These are phyloP conservation scores for Apteryx owenii DNA, from an alignment of 2,113 vertebrate genomes.

Conservation along the genomic window DNA sequence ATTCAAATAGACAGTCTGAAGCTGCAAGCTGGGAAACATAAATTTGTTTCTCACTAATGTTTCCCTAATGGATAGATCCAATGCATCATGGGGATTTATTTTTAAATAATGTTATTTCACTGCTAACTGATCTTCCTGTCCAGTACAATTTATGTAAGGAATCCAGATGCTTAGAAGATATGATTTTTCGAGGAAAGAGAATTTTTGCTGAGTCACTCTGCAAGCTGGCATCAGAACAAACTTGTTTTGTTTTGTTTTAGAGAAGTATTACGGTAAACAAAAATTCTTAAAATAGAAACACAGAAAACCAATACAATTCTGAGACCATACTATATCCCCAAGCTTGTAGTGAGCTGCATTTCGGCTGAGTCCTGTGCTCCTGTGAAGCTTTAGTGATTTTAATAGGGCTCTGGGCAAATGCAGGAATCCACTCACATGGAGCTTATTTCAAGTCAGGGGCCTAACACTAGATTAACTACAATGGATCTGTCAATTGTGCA, in stretches of 20 bases:
- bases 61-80: conserved; percentile 32
- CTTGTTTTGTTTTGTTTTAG: background rate
- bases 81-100: conserved; percentile 21
- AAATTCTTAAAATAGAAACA: background rate
- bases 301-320: background rate
- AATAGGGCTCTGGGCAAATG: background rate
- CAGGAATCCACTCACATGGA: background rate
- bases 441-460: background rate
- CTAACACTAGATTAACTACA: background rate
- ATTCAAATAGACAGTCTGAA: conserved; percentile 58
- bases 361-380: background rate
- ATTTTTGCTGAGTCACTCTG: background rate
- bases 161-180: conserved; percentile 8
- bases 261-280: background rate
- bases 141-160: conserved; percentile 23
- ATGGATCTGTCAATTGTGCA: background rate
- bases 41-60: conserved; percentile 49
- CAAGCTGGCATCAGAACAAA: background rate
- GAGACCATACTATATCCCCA: background rate
- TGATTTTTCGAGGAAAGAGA: background rate
- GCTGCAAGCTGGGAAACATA: conserved; percentile 38
- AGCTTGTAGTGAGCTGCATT: background rate
- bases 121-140: conserved; percentile 30
- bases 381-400: background rate
- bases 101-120: conserved; percentile 64